Percentiles rank a stretch among this genome's conserved stretches.
Evolutionary conservation across 2,113 vertebrate genomes (phyloP).

Genomic region (Istiophorus platypterus): DNA sequence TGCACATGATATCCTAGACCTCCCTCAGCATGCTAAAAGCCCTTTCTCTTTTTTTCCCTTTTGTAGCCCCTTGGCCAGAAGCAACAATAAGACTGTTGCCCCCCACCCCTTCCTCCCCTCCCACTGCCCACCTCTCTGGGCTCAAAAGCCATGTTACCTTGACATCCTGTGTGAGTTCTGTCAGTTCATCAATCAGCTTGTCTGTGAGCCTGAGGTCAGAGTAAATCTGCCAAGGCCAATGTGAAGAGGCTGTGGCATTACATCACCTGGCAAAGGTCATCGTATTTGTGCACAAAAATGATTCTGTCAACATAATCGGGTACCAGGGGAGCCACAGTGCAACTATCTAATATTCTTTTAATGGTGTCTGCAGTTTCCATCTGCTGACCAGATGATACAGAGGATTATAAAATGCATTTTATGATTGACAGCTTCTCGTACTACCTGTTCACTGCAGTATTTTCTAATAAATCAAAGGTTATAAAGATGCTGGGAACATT

Average conservation of each 20-base stretch:
- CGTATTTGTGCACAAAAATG: constrained; percentile 39
- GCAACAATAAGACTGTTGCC: constrained; percentile 2
- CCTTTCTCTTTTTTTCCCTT: constrained; percentile 39
- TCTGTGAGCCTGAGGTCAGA: constrained; percentile 48
- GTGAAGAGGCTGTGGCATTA: constrained; percentile 52
- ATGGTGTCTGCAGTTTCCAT: constrained; percentile 28
- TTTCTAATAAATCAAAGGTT: neutral
- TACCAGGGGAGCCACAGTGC: constrained; percentile 14
- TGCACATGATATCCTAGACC: constrained; percentile 74
- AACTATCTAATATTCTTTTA: constrained; percentile 40
- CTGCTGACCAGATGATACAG: constrained; percentile 29
- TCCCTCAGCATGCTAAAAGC: constrained; percentile 74
- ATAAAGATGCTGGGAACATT: neutral
- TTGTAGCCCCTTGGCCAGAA: constrained; percentile 32
- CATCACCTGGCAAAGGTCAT: constrained; percentile 65
- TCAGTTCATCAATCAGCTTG: constrained; percentile 40
- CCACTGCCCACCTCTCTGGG: constrained; percentile 1
- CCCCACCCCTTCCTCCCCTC: neutral
- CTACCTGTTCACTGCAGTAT: neutral
- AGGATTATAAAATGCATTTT: constrained; percentile 38
- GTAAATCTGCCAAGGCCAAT: constrained; percentile 53
- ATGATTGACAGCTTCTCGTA: neutral
- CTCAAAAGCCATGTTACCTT: constrained; percentile 55
- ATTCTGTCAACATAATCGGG: constrained; percentile 43
- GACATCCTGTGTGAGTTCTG: constrained; percentile 29